Conservation (phyloP, 2,797 vertebrate genomes). For the Crax fasciolata region DNA sequence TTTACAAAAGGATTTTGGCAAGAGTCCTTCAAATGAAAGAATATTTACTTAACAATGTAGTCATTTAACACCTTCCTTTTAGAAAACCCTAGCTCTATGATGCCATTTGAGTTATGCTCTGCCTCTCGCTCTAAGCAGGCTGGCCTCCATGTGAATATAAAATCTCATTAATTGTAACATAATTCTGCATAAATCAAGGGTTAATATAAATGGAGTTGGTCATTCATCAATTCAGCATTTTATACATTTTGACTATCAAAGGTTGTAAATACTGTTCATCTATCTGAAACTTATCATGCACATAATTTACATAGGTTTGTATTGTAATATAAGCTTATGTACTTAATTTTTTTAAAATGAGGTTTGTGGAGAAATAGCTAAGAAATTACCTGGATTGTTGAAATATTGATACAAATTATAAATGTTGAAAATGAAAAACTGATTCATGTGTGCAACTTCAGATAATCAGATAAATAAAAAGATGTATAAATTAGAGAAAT, state of each 20-base stretch:
- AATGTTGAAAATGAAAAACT: neutral
- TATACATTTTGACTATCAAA: neutral
- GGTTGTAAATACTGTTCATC: neutral
- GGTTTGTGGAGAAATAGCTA: neutral
- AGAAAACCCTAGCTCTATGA: neutral
- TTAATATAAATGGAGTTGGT: neutral
- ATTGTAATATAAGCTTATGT: neutral
- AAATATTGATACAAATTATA: neutral
- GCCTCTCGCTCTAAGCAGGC: neutral
- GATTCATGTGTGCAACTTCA: neutral
- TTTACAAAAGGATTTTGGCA: neutral
- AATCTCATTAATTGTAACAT: neutral
- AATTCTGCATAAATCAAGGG: neutral
- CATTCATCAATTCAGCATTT: neutral
- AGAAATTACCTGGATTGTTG: neutral
- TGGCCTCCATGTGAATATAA: neutral
- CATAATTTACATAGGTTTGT: neutral
- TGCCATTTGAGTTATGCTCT: neutral
- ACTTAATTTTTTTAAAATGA: neutral
- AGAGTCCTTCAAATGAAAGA: neutral
- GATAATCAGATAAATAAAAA: neutral
- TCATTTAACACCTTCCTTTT: neutral
- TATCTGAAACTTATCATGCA: neutral
- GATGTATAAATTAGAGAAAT: neutral
- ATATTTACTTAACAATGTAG: neutral